phyloP scores from a whole-genome alignment of 2,797 vertebrate genomes.

The Tenualosa ilisha region DNA sequence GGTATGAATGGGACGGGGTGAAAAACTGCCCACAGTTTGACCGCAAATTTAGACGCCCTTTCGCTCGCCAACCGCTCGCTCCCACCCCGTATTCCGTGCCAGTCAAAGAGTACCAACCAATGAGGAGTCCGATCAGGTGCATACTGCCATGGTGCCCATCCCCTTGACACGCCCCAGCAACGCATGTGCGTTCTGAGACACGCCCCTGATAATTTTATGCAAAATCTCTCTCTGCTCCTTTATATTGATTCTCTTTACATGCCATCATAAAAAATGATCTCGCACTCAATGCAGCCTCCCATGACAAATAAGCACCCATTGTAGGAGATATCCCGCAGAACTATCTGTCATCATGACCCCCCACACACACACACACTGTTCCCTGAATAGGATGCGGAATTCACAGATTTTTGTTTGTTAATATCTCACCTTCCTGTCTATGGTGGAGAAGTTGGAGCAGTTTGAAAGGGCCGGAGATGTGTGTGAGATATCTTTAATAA shows the following conservation, averaged over 20 bases:
- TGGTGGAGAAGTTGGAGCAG: not conserved
- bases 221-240: not conserved
- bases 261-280: slow-evolving; percentile 15
- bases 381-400: not conserved
- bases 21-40: slow-evolving; percentile 48
- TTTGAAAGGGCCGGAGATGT: not conserved
- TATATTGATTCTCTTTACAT: not conserved
- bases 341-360: not conserved
- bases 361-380: no score
- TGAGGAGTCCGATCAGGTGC: slow-evolving; percentile 21
- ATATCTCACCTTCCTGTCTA: not conserved
- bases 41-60: slow-evolving; percentile 60
- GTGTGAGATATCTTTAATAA: slow-evolving; percentile 16
- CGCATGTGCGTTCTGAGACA: slow-evolving; percentile 51
- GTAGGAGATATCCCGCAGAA: not conserved
- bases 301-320: not conserved
- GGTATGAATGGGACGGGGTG: slow-evolving; percentile 59
- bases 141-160: not conserved
- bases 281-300: not conserved
- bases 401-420: not conserved
- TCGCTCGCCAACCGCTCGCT: slow-evolving; percentile 35
- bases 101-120: slow-evolving; percentile 38
- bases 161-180: slow-evolving; percentile 55
- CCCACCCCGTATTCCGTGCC: slow-evolving; percentile 55
- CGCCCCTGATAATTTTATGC: slow-evolving; percentile 11